Conservation (phyloP, 1,140 invertebrate genomes). For the Drosophila rufa region DNA sequence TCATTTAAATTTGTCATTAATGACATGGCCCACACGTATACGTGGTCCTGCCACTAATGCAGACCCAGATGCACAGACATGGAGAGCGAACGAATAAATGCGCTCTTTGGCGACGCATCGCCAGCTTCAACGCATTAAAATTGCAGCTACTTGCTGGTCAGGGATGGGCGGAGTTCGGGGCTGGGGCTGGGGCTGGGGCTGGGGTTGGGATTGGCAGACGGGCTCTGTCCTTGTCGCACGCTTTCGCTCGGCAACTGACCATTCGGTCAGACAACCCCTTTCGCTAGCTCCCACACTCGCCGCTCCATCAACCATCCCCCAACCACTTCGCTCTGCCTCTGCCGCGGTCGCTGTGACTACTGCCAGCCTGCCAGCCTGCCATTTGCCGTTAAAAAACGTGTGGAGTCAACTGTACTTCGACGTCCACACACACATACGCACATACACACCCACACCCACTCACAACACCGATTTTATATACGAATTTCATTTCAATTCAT, state of each 20-base stretch:
- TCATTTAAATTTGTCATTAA: conserved; percentile 76
- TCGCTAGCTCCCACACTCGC: conserved; percentile 6
- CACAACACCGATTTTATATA: conserved; percentile 69
- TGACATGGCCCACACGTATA: conserved; percentile 41
- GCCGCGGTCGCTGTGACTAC: conserved; percentile 25
- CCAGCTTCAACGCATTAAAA: conserved; percentile 51
- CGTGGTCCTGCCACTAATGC: conserved; percentile 8
- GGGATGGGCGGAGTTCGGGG: conserved; percentile 4
- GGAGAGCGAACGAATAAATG: conserved; percentile 50
- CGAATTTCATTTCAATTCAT: conserved; percentile 83
- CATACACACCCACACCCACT: conserved; percentile 13
- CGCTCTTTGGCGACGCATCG: conserved; percentile 36
- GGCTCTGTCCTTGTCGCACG: conserved; percentile 48
- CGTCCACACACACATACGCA: conserved; percentile 47
- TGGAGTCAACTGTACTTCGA: conserved; percentile 81
- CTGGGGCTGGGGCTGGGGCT: not conserved
- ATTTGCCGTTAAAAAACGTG: conserved; percentile 72
- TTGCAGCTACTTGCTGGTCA: conserved; percentile 61
- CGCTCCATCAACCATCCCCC: conserved; percentile 27
- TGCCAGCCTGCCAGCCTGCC: conserved; percentile 39
- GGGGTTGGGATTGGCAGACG: conserved; percentile 49
- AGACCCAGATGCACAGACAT: conserved; percentile 12
- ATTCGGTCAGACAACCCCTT: conserved; percentile 46
- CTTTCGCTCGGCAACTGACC: conserved; percentile 53
- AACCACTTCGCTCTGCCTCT: conserved; percentile 4